A percentile compares a stretch with the other conserved stretches of the same genome.
phyloP scores from a whole-genome alignment of 2,113 vertebrate species.

The Amphilophus citrinellus region DNA sequence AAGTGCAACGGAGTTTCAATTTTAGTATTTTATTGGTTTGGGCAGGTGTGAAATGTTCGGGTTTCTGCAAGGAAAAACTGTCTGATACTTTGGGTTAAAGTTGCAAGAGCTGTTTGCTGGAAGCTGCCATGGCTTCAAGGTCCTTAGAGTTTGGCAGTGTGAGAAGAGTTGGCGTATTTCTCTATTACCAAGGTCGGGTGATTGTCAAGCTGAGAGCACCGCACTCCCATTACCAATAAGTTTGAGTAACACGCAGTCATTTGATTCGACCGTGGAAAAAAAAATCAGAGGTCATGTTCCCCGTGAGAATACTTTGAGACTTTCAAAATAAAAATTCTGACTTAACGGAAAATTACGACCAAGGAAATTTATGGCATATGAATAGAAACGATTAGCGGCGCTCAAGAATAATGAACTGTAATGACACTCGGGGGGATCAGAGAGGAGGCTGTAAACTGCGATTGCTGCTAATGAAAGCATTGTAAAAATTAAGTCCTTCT shows the following conservation, averaged over 20 bases:
- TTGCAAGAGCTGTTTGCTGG: conserved; percentile 42
- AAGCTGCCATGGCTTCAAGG: conserved; percentile 40
- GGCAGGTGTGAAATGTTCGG: conserved; percentile 56
- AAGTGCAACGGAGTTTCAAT: conserved; percentile 37
- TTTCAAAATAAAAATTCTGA: conserved; percentile 67
- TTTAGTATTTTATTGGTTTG: conserved; percentile 46
- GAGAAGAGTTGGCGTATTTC: conserved; percentile 23
- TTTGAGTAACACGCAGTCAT: conserved; percentile 50
- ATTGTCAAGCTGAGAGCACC: conserved; percentile 48
- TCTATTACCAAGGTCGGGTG: conserved; percentile 40
- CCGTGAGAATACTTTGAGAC: conserved; percentile 40
- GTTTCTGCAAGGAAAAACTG: conserved; percentile 41
- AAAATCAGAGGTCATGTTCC: conserved; percentile 54
- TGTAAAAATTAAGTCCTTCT: conserved; percentile 63
- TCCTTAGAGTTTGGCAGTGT: conserved; percentile 39
- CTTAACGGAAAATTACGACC: conserved; percentile 69
- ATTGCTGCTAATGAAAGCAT: conserved; percentile 54
- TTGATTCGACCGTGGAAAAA: conserved; percentile 57
- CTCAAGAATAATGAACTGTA: conserved; percentile 54
- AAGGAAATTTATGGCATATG: conserved; percentile 68
- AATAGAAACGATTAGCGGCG: conserved; percentile 64
- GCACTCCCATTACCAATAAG: conserved; percentile 31
- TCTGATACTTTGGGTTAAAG: conserved; percentile 48
- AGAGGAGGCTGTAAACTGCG: conserved; percentile 58
- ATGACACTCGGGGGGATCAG: conserved; percentile 61